These are phyloP conservation scores for Monodelphis domestica DNA, from an alignment of 2,797 vertebrate species.

Conservation along the genomic window DNA sequence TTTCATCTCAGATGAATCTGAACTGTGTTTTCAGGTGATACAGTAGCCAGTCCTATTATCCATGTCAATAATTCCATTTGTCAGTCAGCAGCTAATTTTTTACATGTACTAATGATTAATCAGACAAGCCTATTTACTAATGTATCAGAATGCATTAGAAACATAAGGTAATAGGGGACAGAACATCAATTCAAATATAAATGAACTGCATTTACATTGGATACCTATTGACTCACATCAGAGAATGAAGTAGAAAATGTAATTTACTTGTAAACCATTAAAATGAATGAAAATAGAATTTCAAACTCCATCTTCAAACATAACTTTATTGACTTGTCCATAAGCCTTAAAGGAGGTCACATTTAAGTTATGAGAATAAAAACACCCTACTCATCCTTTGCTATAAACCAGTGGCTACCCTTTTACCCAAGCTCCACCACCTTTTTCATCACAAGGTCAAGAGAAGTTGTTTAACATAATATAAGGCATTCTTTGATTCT, in stretches of 20 bases:
- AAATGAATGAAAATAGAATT: slow-evolving; percentile 86
- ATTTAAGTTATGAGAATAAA: slow-evolving; percentile 79
- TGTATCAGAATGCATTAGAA: slow-evolving; percentile 99
- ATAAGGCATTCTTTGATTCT: slow-evolving; percentile 7
- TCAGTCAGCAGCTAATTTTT: slow-evolving; percentile 94
- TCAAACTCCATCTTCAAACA: slow-evolving; percentile 84
- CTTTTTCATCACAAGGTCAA: slow-evolving; percentile 38
- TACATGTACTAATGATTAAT: slow-evolving; percentile 91
- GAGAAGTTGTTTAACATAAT: neutral
- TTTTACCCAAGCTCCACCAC: slow-evolving; percentile 33
- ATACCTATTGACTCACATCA: slow-evolving; percentile 97
- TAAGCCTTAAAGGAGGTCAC: slow-evolving; percentile 77
- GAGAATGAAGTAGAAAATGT: slow-evolving; percentile 96
- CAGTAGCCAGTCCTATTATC: slow-evolving; percentile 91
- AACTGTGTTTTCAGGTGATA: slow-evolving; percentile 81
- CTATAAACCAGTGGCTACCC: slow-evolving; percentile 69
- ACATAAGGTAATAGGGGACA: slow-evolving; percentile 99
- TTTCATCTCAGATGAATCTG: neutral
- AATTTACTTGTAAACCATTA: slow-evolving; percentile 95
- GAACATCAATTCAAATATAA: slow-evolving; percentile 99
- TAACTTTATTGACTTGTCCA: slow-evolving; percentile 82
- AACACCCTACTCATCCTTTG: slow-evolving; percentile 73
- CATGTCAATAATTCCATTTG: slow-evolving; percentile 98
- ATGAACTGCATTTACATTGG: slow-evolving; percentile 98
- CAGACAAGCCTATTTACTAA: slow-evolving; percentile 92